Percentiles rank a stretch among this genome's conserved stretches.
phyloP scores from a whole-genome alignment of 1,140 invertebrate species.

The Nomia melanderi region DNA sequence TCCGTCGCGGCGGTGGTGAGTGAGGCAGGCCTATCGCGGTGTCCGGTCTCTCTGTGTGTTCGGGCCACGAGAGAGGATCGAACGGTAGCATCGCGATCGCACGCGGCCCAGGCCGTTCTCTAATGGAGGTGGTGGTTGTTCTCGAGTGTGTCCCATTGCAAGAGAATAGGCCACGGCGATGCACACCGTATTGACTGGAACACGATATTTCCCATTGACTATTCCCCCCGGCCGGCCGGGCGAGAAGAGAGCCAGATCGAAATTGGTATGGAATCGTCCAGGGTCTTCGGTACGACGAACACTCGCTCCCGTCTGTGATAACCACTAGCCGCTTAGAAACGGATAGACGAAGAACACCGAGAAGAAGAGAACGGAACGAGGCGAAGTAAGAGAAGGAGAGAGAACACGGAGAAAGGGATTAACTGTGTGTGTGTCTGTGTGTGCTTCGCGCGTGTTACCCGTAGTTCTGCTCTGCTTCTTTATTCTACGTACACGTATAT shows the following conservation, averaged over 20 bases:
- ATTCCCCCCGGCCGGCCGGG: constrained; percentile 51
- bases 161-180: constrained; percentile 52
- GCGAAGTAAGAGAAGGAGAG: constrained; percentile 2
- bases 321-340: constrained; percentile 36
- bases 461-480: background rate
- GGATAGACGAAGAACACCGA: constrained; percentile 12
- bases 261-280: constrained; percentile 63
- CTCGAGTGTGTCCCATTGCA: constrained; percentile 26
- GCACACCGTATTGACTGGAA: constrained; percentile 53
- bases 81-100: constrained; percentile 37
- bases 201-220: constrained; percentile 50
- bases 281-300: constrained; percentile 45
- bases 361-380: background rate
- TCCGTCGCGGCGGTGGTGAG: constrained; percentile 14
- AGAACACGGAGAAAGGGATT: constrained; percentile 4
- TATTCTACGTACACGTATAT: too few species aligned
- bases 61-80: constrained; percentile 19
- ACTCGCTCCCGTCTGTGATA: constrained; percentile 43
- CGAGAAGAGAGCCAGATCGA: constrained; percentile 41
- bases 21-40: constrained; percentile 14
- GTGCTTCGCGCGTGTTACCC: constrained; percentile 34
- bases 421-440: background rate
- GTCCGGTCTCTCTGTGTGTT: constrained; percentile 14
- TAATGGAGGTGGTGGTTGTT: constrained; percentile 52
- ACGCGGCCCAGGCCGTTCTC: constrained; percentile 37